phyloP scores from a whole-genome alignment of 2,113 vertebrate genomes.

The Vulpes ferrilata region DNA sequence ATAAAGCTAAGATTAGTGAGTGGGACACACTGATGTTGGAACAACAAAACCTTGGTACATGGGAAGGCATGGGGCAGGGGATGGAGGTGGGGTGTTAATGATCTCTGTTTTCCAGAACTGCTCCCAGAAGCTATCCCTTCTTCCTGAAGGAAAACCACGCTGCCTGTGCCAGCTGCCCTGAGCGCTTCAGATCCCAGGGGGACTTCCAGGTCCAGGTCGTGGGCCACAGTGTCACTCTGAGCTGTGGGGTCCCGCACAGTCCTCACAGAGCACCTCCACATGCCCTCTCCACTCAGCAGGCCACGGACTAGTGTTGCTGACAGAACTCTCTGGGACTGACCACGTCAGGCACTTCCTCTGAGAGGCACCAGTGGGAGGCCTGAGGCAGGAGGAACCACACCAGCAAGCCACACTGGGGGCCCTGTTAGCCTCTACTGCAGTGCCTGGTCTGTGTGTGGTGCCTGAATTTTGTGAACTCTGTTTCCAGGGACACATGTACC shows the following conservation, averaged over 20 bases:
- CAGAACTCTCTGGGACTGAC: not conserved
- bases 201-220: not conserved
- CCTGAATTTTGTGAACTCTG: not conserved
- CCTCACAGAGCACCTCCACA: not conserved
- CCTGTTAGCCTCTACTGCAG: not conserved
- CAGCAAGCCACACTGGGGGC: not conserved
- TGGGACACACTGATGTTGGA: not conserved
- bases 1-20: not conserved
- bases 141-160: not conserved
- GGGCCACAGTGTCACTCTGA: not conserved
- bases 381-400: fast-evolving
- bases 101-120: constrained; percentile 8
- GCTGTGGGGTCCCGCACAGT: not conserved
- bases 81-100: not conserved
- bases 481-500: not conserved
- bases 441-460: not conserved
- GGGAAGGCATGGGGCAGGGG: not conserved
- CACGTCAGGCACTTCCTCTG: not conserved
- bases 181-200: not conserved
- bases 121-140: not conserved
- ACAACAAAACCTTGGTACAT: not conserved
- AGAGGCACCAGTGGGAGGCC: not conserved
- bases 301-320: not conserved
- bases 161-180: not conserved
- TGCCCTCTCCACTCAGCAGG: not conserved